Percentiles rank a stretch among this genome's conserved stretches.
These are phyloP conservation scores for Penaeus indicus DNA, from an alignment of 1,140 invertebrate species.

Conservation along the genomic window DNA sequence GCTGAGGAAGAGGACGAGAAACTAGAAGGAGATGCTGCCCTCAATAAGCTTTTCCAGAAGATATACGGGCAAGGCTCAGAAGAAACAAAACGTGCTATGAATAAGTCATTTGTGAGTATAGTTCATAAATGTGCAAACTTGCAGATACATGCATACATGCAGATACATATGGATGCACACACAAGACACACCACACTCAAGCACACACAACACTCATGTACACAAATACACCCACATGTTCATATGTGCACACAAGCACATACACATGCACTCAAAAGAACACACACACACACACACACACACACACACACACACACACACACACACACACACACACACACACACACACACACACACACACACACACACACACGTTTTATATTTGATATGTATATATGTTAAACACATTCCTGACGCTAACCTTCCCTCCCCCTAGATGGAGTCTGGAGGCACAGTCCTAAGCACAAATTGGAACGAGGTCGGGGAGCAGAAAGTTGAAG, in stretches of 20 bases:
- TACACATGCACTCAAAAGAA: too few species aligned
- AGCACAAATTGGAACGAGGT: slow-evolving; percentile 99
- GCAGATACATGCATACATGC: too few species aligned
- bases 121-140: neutral
- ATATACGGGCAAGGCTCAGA: slow-evolving; percentile 94
- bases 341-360: too few species aligned
- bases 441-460: slow-evolving; percentile 96
- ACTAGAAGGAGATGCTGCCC: slow-evolving; percentile 86
- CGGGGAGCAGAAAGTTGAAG: slow-evolving; percentile 83
- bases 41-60: slow-evolving; percentile 94
- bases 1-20: slow-evolving; percentile 77
- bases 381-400: neutral
- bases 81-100: slow-evolving; percentile 96
- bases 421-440: slow-evolving; percentile 75
- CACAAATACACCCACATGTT: too few species aligned
- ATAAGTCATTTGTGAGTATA: slow-evolving; percentile 94
- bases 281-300: too few species aligned
- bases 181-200: too few species aligned
- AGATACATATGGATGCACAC: too few species aligned
- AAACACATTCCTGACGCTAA: neutral
- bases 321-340: too few species aligned
- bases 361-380: neutral
- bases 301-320: too few species aligned
- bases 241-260: too few species aligned
- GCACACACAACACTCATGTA: too few species aligned